Evolutionary conservation across 2,888 invertebrate species (phyloP), one percentile per base, ranked within the genome.

Genomic region (Lomographa bimaculata): DNA sequence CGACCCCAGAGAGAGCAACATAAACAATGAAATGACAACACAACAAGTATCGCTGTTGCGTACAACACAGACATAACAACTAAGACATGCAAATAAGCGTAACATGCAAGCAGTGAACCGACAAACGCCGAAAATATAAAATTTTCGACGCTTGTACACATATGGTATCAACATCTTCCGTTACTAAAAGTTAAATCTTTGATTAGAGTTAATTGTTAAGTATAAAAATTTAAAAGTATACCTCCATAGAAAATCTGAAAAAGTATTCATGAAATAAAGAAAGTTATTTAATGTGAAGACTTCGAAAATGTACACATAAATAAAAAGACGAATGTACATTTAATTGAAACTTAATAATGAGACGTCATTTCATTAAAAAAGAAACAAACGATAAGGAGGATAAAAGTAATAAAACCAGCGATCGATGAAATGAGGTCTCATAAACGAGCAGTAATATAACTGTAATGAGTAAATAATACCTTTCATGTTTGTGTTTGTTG

Each of bases 391-490:
- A 45, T 28, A 50, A 50, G 46, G 32, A 46, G 51, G 47, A 43
- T 46, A 44, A 60, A 54, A 49, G 43, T 50, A 55, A 41, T 32
- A 27, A 43, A 38, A 45, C 21, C 29, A 34, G 19, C 34, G 20
- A 23, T 23, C 32, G 50, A 57, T 55, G 48, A 71, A 72, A 70
- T 67, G 60, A 66, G 62, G 50, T 57, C 67, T 64, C 63, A 61
- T 21, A 26, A 23, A 45, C 39, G 38, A 64, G 64, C 67, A 68
- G 61, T 71, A 72, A 65, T 65, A 71, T 78, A 69, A 74, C 71
- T 60, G 75, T 75, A 84, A 81, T 82, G 61, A 79, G 81, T 74
- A 76, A 79, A 85, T 86, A 87, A 84, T 89, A 89, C 89, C 89
- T 89, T 84, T 58, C 68, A 70, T 77, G 69, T 75, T 60, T 72